phyloP scores from a whole-genome alignment of 2,888 invertebrate genomes.

The Apomyelois bistriatella region DNA sequence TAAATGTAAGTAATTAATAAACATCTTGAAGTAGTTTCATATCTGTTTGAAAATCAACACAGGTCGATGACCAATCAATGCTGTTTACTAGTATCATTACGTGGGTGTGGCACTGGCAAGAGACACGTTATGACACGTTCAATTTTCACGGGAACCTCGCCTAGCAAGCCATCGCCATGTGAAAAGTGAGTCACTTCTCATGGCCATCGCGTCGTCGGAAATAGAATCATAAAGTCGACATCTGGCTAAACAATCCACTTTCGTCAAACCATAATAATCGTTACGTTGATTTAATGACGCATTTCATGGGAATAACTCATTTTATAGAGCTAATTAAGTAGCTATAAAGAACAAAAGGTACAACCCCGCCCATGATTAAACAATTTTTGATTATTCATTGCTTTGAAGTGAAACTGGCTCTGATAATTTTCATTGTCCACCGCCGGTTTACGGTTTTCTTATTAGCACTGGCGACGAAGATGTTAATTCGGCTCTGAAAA shows the following conservation, averaged over 20 bases:
- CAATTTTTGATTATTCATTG: too few relatives aligned
- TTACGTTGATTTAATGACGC: neutral
- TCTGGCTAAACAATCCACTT: constrained; percentile 5
- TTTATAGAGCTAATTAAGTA: too few relatives aligned
- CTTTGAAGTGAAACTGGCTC: too few relatives aligned
- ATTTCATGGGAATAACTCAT: neutral
- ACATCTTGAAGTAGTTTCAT: too few relatives aligned
- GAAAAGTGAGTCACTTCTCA: constrained; percentile 12
- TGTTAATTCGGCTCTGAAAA: too few relatives aligned
- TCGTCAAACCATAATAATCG: neutral
- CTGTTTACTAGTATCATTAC: neutral
- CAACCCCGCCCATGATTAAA: too few relatives aligned
- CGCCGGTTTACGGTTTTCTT: too few relatives aligned
- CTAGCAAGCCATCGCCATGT: constrained; percentile 4
- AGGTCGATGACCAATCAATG: constrained; percentile 1
- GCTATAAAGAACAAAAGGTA: too few relatives aligned
- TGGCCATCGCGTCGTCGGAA: constrained; percentile 13
- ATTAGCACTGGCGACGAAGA: too few relatives aligned
- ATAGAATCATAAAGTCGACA: constrained; percentile 17
- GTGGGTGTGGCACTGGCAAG: neutral
- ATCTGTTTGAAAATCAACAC: too few relatives aligned
- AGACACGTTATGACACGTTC: neutral
- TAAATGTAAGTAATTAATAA: neutral
- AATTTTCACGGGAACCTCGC: constrained; percentile 7
- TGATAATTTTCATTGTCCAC: too few relatives aligned